Base-by-base conservation (phyloP, 1,140 invertebrate genomes). In the Pogonognathellus flavescens region DNA sequence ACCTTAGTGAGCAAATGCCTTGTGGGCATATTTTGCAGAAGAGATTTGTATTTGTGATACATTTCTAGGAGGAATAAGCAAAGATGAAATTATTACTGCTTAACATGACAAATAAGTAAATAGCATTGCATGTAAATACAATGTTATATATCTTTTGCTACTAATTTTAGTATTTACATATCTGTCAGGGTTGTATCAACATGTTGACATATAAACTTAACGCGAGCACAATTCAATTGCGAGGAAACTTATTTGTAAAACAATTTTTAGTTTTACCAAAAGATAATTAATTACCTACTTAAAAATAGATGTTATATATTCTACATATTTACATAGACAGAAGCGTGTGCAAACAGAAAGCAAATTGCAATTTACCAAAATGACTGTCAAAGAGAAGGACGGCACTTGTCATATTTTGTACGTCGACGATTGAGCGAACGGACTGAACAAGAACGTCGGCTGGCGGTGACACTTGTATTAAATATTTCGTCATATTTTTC, bases 31-130 rank as follows among this genome's bases (percentile, higher is more conserved):
- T 97, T 97, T 89, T 96, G 93, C 14, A 97, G 90, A 1, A 97
- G 90, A 9, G 95, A 95, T 90, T 97, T 97, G 91, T 97, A 97
- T 90, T 97, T 97, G 91, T 97, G 95, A 88, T 97, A 95, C 95
- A 97, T 96, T 0, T 95, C 94, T 95, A 31, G 2, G 20, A n/a
- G n/a, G 13, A 5, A 10, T 41, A 57, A 41, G 22, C 13, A 31
- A 41, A 10, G 18, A 70, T 82, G 13, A 70, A 6, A n/a, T 22
- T 49, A 59, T 16, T 76, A 20, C 49, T 80, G 6, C 14, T 85
- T 52, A 72, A 9, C 31, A 11, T 83, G 25, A 84, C 20, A 59
- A 41, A 50, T 70, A 85, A 14, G 20, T 41, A 57, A 8, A 13
- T 53, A 13, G 52, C 7, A 53, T 13, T 14, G 53, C 11, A 55